Conservation (phyloP, 2,888 invertebrate genomes). For the Noctuana brunneofusca region DNA sequence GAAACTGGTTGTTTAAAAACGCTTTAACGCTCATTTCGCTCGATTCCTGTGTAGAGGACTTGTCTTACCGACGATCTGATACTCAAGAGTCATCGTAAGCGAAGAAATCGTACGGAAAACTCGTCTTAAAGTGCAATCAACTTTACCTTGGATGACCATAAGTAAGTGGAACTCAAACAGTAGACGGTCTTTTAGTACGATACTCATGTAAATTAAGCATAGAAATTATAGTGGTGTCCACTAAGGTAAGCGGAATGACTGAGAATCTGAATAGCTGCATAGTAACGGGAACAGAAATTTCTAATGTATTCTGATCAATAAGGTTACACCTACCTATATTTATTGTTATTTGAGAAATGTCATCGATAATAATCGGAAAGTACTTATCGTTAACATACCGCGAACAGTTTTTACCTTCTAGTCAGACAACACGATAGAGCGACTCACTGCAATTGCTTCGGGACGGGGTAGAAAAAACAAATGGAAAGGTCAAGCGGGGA, state of each 20-base stretch:
- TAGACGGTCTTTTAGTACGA: too few relatives aligned
- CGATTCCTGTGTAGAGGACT: slow-evolving; percentile 15
- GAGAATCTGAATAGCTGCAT: neutral
- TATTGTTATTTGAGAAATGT: neutral
- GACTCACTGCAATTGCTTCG: slow-evolving; percentile 37
- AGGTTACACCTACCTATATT: too few relatives aligned
- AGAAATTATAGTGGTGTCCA: too few relatives aligned
- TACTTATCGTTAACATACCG: neutral
- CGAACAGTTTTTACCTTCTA: neutral
- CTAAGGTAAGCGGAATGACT: too few relatives aligned
- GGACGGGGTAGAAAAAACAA: slow-evolving; percentile 37
- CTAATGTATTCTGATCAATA: too few relatives aligned
- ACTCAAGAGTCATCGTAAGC: neutral
- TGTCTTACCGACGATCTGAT: neutral
- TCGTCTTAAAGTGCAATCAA: too few relatives aligned
- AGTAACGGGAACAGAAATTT: too few relatives aligned
- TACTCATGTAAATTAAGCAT: too few relatives aligned
- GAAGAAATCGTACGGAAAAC: neutral
- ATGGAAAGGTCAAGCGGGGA: slow-evolving; percentile 43
- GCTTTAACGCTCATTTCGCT: slow-evolving; percentile 36
- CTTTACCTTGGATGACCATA: too few relatives aligned
- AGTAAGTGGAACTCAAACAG: too few relatives aligned
- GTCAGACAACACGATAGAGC: slow-evolving; percentile 23
- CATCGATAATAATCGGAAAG: too few relatives aligned
- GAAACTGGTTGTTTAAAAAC: slow-evolving; percentile 37